Evolutionary conservation across 2,797 vertebrate genomes (phyloP).

Genomic region (Chelonia mydas): DNA sequence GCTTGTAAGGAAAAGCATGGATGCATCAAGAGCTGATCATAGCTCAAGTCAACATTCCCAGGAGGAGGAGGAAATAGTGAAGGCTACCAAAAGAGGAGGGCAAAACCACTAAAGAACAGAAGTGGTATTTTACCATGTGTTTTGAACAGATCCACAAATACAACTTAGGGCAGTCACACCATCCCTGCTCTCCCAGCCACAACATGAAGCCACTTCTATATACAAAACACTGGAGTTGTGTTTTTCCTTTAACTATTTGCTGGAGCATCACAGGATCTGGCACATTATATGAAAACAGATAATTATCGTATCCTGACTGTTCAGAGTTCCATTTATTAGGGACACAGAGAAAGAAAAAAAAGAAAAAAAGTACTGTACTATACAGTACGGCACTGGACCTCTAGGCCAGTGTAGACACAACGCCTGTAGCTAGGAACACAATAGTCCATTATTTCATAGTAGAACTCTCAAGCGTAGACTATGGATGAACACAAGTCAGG

Average conservation of each 20-base stretch:
- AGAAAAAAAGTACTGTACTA: not conserved
- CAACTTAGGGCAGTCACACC: accelerated
- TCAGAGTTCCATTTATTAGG: not conserved
- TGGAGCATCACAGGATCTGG: not conserved
- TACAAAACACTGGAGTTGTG: not conserved
- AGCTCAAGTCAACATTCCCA: accelerated
- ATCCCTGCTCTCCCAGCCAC: not conserved
- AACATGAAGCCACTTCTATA: not conserved
- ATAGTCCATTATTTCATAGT: not conserved
- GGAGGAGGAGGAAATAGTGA: not conserved
- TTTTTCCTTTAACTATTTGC: not conserved
- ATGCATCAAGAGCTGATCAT: accelerated
- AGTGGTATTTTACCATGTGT: accelerated
- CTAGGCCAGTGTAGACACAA: not conserved
- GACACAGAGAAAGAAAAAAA: not conserved
- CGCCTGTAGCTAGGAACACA: accelerated
- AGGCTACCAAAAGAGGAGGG: not conserved
- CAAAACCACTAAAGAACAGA: not conserved
- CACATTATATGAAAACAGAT: not conserved
- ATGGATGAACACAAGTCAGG: not conserved
- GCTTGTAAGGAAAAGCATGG: not conserved
- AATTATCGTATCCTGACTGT: not conserved
- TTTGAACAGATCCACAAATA: not conserved
- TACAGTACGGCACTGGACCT: not conserved
- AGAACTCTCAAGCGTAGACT: not conserved